phyloP scores from a whole-genome alignment of 1,140 invertebrate species.

The Zaprionus africanus region DNA sequence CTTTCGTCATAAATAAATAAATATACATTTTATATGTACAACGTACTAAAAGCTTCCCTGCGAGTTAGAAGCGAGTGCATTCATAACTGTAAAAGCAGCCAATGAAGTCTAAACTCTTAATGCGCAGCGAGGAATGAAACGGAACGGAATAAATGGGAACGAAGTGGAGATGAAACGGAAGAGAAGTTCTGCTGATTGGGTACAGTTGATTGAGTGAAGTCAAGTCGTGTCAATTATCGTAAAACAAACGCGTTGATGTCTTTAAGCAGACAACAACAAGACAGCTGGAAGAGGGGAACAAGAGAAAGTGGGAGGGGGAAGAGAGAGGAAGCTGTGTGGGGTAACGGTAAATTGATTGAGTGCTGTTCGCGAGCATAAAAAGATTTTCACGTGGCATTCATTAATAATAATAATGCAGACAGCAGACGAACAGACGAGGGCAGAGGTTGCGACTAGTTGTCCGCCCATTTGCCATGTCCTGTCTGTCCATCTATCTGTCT shows the following conservation, averaged over 20 bases:
- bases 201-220: conserved; percentile 34
- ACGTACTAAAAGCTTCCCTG: not conserved
- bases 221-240: conserved; percentile 30
- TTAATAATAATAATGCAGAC: conserved; percentile 77
- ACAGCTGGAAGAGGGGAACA: conserved; percentile 11
- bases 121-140: not conserved
- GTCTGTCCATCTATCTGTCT: conserved; percentile 16
- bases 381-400: conserved; percentile 81
- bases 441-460: conserved; percentile 46
- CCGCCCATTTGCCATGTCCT: conserved; percentile 12
- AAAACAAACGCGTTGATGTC: conserved; percentile 24
- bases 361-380: conserved; percentile 66
- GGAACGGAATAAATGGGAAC: not conserved
- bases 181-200: not conserved
- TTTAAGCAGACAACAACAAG: conserved; percentile 27
- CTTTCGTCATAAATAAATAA: conserved; percentile 1
- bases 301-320: not conserved
- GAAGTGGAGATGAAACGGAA: not conserved
- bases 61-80: not conserved
- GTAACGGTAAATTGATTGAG: conserved; percentile 68
- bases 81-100: conserved; percentile 9
- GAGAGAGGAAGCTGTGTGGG: not conserved
- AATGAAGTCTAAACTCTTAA: not conserved
- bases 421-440: not conserved
- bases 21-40: not conserved